Base-by-base conservation (phyloP, 2,113 vertebrate species). In the Cinclus mexicanus region DNA sequence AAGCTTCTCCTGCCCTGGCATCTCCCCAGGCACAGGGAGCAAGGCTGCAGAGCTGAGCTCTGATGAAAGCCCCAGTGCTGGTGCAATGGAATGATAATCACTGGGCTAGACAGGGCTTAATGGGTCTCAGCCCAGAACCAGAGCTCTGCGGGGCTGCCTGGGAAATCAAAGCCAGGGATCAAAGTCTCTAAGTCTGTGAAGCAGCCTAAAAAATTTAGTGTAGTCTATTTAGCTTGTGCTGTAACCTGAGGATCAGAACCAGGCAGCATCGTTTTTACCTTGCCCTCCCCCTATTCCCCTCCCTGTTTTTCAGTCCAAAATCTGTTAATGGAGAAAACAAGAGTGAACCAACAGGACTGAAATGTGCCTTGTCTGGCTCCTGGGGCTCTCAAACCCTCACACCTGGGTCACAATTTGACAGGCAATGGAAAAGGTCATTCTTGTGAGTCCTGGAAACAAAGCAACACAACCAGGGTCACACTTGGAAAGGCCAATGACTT, bases 131-230 rank as follows among this genome's bases (percentile, higher is more conserved):
- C 2, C 72, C 82, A 87, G 89, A 94, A 57, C 60, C 86, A 35
- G 61, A 1, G 5, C 56, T 67, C 90, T 23, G 83, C 1, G 0
- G 10, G 20, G 93, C 87, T 53, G 0, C 42, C 0, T 72, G 93
- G 91, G 94, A 97, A 96, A 96, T 96, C 93, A 96, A 95, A 97
- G 87, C 70, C 0, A 0, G 69, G 89, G 95, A 96, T 96, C 96
- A 97, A 96, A 96, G 95, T 47, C 96, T 91, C 35, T 26, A 50
- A 71, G 53, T 33, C 87, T 71, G 89, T 24, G 70, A 93, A 96
- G 82, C 64, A 68, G 81, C 49, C 91, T 96, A 83, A 93, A 93
- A 93, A 93, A 96, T 94, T 93, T 79, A 96, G 87, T 61, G 22
- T 9, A 71, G 85, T 86, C 85, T 94, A 41, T 92, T 96, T 94